Evolutionary conservation across 1,140 invertebrate species (phyloP), one percentile per base, ranked within the genome.

Genomic region (Cyclina sinensis): DNA sequence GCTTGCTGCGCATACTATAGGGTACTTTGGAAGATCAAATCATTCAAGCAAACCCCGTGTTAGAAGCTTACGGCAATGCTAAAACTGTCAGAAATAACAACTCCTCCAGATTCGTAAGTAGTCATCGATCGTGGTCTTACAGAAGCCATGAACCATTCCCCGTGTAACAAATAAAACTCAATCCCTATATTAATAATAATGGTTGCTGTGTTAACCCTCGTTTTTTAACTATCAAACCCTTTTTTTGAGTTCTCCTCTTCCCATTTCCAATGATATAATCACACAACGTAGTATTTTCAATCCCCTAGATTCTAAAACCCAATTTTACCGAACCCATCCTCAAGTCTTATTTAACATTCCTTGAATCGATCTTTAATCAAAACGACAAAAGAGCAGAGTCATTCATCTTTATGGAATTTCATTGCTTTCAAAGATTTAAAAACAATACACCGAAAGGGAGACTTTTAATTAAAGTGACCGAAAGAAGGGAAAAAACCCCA

Each of bases 71-170:
- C 96, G 99, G 99, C 98, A 99, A 99, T 97, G 99, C 99, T 95
- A 99, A 99, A 97, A 99, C 99, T 94, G 98, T 99, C 95, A 98
- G 99, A 98, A 99, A 99, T 96, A 99, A 99, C 97, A 99, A 99
- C 97, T 99, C 99, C 51, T 99, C 99, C 91, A 98, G 99, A 93
- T 95, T 95, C 85, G 94, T 95, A 92, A 94, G 94, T 94, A 94
- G 78, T 48, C 46, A 46, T 27, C 43, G 0, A 24, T 5, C 32
- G n/a, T 32, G 5, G 37, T 18, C 12, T 35, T 21, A n/a, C 5
- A 70, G 30, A 24, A 62, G 39, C 35, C 16, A 46, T 48, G 70
- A 39, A 74, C 24, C 2, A 73, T 14, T 14, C 30, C 65, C 14
- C 32, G 18, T 70, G 11, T 37, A 39, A 30, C 24, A 4, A 30